These are phyloP conservation scores for Drosophila ezoana DNA, from an alignment of 2,888 invertebrate genomes.

Conservation along the genomic window DNA sequence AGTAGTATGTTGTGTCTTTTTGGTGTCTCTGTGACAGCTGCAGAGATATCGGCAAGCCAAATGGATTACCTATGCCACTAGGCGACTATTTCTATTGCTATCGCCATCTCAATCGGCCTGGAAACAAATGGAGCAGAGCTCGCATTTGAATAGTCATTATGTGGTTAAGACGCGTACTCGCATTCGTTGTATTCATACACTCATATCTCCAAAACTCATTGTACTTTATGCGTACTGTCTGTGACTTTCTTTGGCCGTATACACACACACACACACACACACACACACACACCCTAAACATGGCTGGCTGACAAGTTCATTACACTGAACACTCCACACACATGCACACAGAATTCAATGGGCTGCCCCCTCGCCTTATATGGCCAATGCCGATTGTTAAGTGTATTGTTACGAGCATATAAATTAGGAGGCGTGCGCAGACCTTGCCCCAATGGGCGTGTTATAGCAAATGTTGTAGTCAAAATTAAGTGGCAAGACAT, in stretches of 20 bases:
- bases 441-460: slow-evolving; percentile 16
- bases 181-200: slow-evolving; percentile 24
- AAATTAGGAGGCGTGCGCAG: slow-evolving; percentile 11
- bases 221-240: slow-evolving; percentile 48
- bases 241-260: slow-evolving; percentile 64
- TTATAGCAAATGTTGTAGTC: slow-evolving; percentile 19
- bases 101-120: slow-evolving; percentile 58
- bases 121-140: slow-evolving; percentile 71
- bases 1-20: slow-evolving; percentile 24
- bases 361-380: slow-evolving; percentile 46
- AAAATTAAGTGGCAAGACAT: slow-evolving; percentile 27
- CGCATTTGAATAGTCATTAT: slow-evolving; percentile 67
- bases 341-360: slow-evolving; percentile 11
- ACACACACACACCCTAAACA: slow-evolving; percentile 69
- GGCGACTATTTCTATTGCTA: slow-evolving; percentile 29
- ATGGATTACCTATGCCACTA: slow-evolving; percentile 67
- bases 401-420: slow-evolving; percentile 60
- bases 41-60: slow-evolving; percentile 73
- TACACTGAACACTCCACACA: slow-evolving; percentile 47
- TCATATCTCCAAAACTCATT: slow-evolving; percentile 44
- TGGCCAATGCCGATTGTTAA: slow-evolving; percentile 62
- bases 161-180: slow-evolving; percentile 45
- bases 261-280: slow-evolving; percentile 43
- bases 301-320: slow-evolving; percentile 78
- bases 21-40: slow-evolving; percentile 66